These are phyloP conservation scores for Passerculus sandwichensis DNA, from an alignment of 2,797 vertebrate species.

Conservation along the genomic window DNA sequence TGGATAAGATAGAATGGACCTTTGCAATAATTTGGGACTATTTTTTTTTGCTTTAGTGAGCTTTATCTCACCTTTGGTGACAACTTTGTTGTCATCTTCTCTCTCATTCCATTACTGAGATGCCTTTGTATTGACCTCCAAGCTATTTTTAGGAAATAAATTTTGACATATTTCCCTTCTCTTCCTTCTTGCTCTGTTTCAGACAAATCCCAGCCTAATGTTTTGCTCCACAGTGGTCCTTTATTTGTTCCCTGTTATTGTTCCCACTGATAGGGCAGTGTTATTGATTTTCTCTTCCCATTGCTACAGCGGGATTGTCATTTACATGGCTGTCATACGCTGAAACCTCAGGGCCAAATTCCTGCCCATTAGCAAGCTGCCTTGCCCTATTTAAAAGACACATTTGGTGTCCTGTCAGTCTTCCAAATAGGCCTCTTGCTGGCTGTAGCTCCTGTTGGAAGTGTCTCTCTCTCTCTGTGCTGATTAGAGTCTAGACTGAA, in stretches of 20 bases:
- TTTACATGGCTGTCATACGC: neutral
- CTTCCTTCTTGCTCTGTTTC: neutral
- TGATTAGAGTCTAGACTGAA: conserved; percentile 46
- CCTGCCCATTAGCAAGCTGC: conserved; percentile 61
- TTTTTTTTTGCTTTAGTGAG: neutral
- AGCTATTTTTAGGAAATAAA: neutral
- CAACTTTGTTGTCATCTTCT: neutral
- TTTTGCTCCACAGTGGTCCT: neutral
- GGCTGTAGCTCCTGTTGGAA: conserved; percentile 46
- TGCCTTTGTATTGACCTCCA: neutral
- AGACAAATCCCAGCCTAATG: neutral
- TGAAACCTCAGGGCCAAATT: conserved; percentile 47
- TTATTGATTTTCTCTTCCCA: conserved; percentile 10
- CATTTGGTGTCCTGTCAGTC: conserved; percentile 33
- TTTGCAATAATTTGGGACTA: neutral
- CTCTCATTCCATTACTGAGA: neutral
- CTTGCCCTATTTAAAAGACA: conserved; percentile 38
- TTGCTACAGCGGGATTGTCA: neutral
- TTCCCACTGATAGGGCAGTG: neutral
- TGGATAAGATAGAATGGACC: neutral
- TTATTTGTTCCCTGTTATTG: neutral
- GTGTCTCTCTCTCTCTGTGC: neutral
- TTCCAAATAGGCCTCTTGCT: conserved; percentile 58
- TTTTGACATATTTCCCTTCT: neutral
- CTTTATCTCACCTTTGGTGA: neutral